These are phyloP conservation scores for Oithona nana DNA, from an alignment of 2,888 invertebrate species.

Conservation along the genomic window DNA sequence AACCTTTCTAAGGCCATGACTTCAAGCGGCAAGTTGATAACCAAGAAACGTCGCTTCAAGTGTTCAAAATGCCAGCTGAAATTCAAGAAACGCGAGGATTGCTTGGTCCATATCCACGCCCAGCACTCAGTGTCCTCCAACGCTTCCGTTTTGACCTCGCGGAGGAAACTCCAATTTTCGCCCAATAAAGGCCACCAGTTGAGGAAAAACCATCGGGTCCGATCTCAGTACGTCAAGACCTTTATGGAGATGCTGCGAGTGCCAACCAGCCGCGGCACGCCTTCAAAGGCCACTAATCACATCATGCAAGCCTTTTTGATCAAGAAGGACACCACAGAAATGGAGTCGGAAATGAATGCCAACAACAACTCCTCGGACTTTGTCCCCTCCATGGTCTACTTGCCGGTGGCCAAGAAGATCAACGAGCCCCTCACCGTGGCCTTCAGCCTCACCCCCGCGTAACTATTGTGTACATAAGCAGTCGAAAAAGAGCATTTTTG, in stretches of 20 bases:
- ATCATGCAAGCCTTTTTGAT: slow-evolving; percentile 78
- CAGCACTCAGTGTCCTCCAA: too few species aligned
- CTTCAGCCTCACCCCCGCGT: slow-evolving; percentile 82
- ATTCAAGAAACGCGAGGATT: slow-evolving; percentile 24
- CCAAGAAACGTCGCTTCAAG: slow-evolving; percentile 20
- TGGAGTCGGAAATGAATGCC: slow-evolving; percentile 15
- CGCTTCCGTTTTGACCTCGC: slow-evolving; percentile 19
- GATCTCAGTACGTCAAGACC: slow-evolving; percentile 19
- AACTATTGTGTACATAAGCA: slow-evolving; percentile 25
- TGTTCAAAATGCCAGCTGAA: slow-evolving; percentile 24
- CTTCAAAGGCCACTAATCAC: slow-evolving; percentile 32
- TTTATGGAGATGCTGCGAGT: slow-evolving; percentile 22
- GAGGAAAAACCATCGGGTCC: slow-evolving; percentile 19
- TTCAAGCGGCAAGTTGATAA: slow-evolving; percentile 20
- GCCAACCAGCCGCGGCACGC: slow-evolving; percentile 27
- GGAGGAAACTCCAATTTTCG: slow-evolving; percentile 18
- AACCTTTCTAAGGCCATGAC: slow-evolving; percentile 18
- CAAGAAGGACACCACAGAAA: slow-evolving; percentile 22
- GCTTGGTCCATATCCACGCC: slow-evolving; percentile 25
- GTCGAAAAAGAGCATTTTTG: too few species aligned
- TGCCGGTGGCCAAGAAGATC: slow-evolving; percentile 74
- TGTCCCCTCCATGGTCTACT: slow-evolving; percentile 76
- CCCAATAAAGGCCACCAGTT: slow-evolving; percentile 17
- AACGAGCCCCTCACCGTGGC: slow-evolving; percentile 70
- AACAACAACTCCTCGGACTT: slow-evolving; percentile 30